These are phyloP conservation scores for Gorilla gorilla DNA, from an alignment of 2,113 vertebrate genomes.

Conservation along the genomic window DNA sequence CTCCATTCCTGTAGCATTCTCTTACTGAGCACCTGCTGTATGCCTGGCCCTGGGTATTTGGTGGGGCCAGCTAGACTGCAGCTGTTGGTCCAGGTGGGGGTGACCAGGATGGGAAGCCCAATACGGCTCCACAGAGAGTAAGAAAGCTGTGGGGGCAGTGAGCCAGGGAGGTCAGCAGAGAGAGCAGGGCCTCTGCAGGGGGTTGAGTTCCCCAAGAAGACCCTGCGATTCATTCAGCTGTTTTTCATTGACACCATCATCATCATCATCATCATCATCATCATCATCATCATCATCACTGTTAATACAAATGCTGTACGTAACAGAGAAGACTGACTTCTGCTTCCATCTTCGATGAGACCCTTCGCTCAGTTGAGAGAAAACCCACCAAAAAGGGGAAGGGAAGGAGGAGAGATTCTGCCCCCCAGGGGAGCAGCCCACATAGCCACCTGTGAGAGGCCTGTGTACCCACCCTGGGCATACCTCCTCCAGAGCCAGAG, in stretches of 20 bases:
- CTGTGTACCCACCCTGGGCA: background rate
- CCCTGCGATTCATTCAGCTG: too few species aligned
- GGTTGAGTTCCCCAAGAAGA: too few species aligned
- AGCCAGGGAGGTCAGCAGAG: background rate
- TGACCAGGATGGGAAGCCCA: too few species aligned
- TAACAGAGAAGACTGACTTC: background rate
- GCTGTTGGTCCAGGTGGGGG: background rate
- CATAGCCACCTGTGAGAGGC: background rate
- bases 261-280: too few species aligned
- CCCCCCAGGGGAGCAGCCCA: background rate
- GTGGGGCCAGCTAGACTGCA: too few species aligned
- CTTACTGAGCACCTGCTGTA: background rate
- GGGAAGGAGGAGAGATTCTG: background rate
- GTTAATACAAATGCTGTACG: too few species aligned
- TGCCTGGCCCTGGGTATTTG: fast-evolving
- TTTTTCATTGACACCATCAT: too few species aligned
- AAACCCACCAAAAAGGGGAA: background rate
- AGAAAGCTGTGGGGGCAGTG: background rate
- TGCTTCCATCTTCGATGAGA: background rate
- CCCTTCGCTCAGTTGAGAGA: background rate
- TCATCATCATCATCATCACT: background rate
- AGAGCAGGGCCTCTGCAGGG: background rate
- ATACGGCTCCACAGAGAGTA: too few species aligned
- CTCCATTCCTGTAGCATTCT: background rate
- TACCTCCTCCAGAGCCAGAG: background rate